Conservation (phyloP, 2,888 invertebrate species). For the Elysia crispata region DNA sequence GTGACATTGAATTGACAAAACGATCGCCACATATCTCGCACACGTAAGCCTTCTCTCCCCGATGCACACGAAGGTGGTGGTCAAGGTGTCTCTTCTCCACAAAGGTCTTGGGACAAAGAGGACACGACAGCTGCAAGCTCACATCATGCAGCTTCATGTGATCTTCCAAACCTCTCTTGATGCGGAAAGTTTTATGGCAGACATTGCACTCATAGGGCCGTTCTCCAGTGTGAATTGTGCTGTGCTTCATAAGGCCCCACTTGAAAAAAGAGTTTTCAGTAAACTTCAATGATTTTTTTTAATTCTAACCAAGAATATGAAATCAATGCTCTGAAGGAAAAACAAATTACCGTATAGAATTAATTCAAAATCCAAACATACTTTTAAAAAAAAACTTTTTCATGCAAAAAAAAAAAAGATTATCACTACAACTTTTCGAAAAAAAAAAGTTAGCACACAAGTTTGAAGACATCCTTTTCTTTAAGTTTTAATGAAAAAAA, state of each 20-base stretch:
- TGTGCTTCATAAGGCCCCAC: conserved; percentile 46
- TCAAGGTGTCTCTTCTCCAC: conserved; percentile 46
- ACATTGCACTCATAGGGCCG: conserved; percentile 42
- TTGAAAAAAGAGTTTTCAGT: too few relatives aligned
- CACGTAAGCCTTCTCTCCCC: conserved; percentile 46
- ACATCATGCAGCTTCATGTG: conserved; percentile 47
- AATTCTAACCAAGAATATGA: too few relatives aligned
- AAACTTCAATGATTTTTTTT: too few relatives aligned
- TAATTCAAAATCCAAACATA: too few relatives aligned
- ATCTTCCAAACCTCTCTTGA: conserved; percentile 46
- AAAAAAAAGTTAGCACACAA: too few relatives aligned
- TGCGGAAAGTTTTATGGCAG: conserved; percentile 38
- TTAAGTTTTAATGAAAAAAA: too few relatives aligned
- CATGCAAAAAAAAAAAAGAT: too few relatives aligned
- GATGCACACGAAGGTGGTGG: conserved; percentile 42
- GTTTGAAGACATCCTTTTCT: too few relatives aligned
- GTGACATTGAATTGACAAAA: conserved; percentile 48
- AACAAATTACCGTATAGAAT: too few relatives aligned
- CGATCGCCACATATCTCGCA: conserved; percentile 48
- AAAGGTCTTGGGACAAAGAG: conserved; percentile 46
- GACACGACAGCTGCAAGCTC: conserved; percentile 40
- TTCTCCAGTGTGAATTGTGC: conserved; percentile 47
- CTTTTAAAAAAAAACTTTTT: too few relatives aligned
- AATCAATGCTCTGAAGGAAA: too few relatives aligned
- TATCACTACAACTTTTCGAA: too few relatives aligned